These are phyloP conservation scores for Labeo calbasu DNA, from an alignment of 2,797 vertebrate species.

Conservation along the genomic window DNA sequence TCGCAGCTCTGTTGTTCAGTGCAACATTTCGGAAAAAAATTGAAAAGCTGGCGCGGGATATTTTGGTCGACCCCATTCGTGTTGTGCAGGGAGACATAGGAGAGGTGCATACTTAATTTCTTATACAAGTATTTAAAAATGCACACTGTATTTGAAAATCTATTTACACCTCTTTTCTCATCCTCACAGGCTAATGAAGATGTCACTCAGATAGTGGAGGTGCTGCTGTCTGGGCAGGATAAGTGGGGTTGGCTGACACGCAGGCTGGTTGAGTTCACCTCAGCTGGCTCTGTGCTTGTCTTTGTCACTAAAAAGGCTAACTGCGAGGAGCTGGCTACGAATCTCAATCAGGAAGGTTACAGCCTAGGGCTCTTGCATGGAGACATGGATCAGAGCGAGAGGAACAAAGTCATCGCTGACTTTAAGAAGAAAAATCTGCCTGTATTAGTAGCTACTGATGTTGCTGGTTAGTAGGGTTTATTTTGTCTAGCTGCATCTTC, in stretches of 20 bases:
- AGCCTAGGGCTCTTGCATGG: slow-evolving; percentile 94
- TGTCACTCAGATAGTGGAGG: slow-evolving; percentile 94
- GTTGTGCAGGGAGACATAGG: slow-evolving; percentile 99
- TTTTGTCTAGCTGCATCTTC: background rate
- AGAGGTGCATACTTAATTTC: slow-evolving; percentile 81
- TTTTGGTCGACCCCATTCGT: slow-evolving; percentile 93
- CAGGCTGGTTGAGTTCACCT: slow-evolving; percentile 94
- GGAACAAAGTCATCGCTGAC: slow-evolving; percentile 98
- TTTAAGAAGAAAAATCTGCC: slow-evolving; percentile 96
- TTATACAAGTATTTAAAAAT: background rate
- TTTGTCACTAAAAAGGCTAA: slow-evolving; percentile 98
- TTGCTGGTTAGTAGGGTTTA: slow-evolving; percentile 85
- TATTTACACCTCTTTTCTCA: background rate
- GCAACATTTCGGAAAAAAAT: slow-evolving; percentile 99
- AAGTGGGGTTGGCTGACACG: slow-evolving; percentile 96
- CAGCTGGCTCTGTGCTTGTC: slow-evolving; percentile 92
- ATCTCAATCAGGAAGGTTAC: slow-evolving; percentile 93
- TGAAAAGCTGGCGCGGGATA: slow-evolving; percentile 94
- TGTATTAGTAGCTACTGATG: slow-evolving; percentile 94
- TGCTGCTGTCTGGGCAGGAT: slow-evolving; percentile 84
- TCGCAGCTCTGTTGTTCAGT: slow-evolving; percentile 94
- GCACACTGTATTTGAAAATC: background rate
- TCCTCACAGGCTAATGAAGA: slow-evolving; percentile 93
- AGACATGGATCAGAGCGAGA: slow-evolving; percentile 99
- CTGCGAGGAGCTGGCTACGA: slow-evolving; percentile 91